Evolutionary conservation across 2,113 vertebrate genomes (phyloP).

Genomic region (Pleuronectes platessa): DNA sequence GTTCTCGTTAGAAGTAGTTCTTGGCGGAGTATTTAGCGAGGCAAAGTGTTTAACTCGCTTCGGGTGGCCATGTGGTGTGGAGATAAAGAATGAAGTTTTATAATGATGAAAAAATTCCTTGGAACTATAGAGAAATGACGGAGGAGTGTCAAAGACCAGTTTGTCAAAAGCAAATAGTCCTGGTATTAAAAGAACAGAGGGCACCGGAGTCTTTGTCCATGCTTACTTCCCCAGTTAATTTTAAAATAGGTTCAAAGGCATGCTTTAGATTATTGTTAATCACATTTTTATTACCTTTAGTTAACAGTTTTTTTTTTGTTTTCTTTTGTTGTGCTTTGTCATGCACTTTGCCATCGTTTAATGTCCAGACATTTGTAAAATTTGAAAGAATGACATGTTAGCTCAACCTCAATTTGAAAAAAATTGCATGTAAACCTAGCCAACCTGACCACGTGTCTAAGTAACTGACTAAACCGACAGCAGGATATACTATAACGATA

Average conservation of each 20-base stretch:
- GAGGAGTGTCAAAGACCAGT: constrained; percentile 62
- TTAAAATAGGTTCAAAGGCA: constrained; percentile 9
- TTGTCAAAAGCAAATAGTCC: constrained; percentile 42
- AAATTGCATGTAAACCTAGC: no score
- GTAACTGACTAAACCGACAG: constrained; percentile 58
- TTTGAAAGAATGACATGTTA: not conserved
- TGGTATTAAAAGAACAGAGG: constrained; percentile 50
- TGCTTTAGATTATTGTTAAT: constrained; percentile 13
- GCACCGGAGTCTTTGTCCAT: constrained; percentile 34
- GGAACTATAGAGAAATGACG: constrained; percentile 54
- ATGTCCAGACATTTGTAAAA: not conserved
- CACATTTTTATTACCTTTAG: no score
- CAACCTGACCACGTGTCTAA: constrained; percentile 15
- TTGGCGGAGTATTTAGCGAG: constrained; percentile 69
- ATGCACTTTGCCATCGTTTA: not conserved
- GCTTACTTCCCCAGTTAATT: constrained; percentile 37
- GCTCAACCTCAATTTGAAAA: constrained; percentile 16
- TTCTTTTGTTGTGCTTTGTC: not conserved
- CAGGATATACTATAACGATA: constrained; percentile 61
- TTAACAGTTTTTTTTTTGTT: not conserved
- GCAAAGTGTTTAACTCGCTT: constrained; percentile 77
- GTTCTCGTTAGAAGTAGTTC: constrained; percentile 76
- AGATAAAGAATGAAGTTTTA: constrained; percentile 43
- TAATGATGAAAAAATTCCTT: constrained; percentile 67
- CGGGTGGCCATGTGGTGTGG: constrained; percentile 45